Evolutionary conservation across 2,113 vertebrate species (phyloP).

Genomic region (Theristicus caerulescens): DNA sequence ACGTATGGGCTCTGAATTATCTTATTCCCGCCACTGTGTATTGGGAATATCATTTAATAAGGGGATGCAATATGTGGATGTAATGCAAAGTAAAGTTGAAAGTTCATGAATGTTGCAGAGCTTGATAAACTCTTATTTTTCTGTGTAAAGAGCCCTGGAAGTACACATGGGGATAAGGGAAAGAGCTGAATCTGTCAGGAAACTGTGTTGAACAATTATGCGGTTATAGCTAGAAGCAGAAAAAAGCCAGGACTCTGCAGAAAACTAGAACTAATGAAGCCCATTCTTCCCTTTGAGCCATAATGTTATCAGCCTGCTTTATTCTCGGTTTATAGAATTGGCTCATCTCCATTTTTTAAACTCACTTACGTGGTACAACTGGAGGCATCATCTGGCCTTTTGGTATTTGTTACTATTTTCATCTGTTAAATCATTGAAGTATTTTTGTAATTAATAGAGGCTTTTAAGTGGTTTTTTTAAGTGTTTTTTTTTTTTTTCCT

Average conservation of each 20-base stretch:
- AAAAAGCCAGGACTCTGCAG: neutral
- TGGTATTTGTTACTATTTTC: constrained; percentile 10
- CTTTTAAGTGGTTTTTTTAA: neutral
- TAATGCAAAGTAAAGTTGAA: neutral
- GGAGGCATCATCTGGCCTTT: constrained; percentile 15
- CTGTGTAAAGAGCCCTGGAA: neutral
- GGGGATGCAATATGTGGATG: neutral
- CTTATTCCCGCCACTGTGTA: neutral
- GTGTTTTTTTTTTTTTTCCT: neutral
- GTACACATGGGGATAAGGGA: neutral
- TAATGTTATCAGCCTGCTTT: neutral
- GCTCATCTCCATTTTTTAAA: neutral
- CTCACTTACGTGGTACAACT: neutral
- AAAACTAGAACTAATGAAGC: constrained; percentile 45
- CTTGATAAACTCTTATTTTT: neutral
- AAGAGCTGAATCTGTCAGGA: constrained; percentile 11
- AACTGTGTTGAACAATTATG: neutral
- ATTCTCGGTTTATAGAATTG: neutral
- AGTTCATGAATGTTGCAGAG: neutral
- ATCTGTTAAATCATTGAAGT: constrained; percentile 25
- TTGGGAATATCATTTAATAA: neutral
- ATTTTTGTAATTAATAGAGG: constrained; percentile 25
- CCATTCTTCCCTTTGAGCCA: constrained; percentile 4
- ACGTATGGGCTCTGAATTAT: neutral
- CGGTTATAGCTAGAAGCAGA: neutral